Evolutionary conservation across 2,113 vertebrate species (phyloP), one percentile per base, ranked within the genome.

Genomic region (Actinemys pallida): DNA sequence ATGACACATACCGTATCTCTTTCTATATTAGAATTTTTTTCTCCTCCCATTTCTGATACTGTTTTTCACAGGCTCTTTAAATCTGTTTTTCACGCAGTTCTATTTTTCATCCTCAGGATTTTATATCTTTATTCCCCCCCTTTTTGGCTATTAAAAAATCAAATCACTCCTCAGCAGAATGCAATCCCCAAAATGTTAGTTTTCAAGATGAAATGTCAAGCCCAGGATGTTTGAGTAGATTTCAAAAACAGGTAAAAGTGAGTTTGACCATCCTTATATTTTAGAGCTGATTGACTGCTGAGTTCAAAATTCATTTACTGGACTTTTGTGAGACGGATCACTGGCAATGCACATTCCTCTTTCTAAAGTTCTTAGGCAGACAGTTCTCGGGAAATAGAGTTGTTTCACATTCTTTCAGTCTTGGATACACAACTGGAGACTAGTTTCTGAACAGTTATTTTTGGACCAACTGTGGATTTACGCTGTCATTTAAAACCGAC

Each of bases 171-270:
- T 82, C 69, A 54, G 25, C 9, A 80, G 16, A 65, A 17, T 83
- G 69, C 88, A 96, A 94, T 91, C 20, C 5, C 8, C 49, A 93
- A 88, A 92, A 80, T 2, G 22, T 45, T 54, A 80, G 0, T 9
- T 69, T 89, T 91, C 24, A 78, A 88, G 78, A 54, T 11, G 84
- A 92, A 93, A 96, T 56, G 39, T 85, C 88, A 94, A 82, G 88
- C 35, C 4, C 57, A 29, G 57, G 19, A 35, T 42, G 75, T 90
- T 35, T 87, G 80, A 88, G 25, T 78, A 25, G 4, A 49, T 84
- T 94, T 93, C 27, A 91, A 85, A 94, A 90, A 65, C 31, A 83
- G 39, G 19, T 1, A 65, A n/a, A 91, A 81, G 4, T 79, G 88
- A 39, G 27, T 90, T 92, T 94, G 27, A 1, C 52, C 87, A 10